Evolutionary conservation across 2,797 vertebrate genomes (phyloP), one percentile per base, ranked within the genome.

Genomic region (Carduelis carduelis): DNA sequence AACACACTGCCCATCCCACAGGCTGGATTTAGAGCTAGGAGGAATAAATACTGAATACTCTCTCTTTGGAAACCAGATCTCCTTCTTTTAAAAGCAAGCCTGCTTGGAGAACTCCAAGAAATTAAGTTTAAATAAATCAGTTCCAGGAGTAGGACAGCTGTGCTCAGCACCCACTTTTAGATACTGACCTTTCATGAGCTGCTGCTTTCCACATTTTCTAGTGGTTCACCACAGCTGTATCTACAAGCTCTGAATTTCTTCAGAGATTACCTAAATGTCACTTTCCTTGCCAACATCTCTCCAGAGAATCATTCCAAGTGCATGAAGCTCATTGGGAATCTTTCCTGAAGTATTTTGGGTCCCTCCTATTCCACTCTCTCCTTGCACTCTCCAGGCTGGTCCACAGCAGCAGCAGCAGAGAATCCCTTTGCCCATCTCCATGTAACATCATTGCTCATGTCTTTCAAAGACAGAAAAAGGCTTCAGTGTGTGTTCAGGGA

Each of bases 391-490:
- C 24, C n/a, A 82, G 34, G 55, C 23, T 28, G 23, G 34, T 46
- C 70, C 32, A 23, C 50, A 47, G 55, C 39, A 92, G 69, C 35
- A 92, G 69, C 65, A 70, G 27, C 4, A 8, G 34, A 43, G 53
- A 11, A 11, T 50, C 56, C 44, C 34, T 81, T 39, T 47, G 44
- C 41, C 61, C 53, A 49, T 11, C 18, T 50, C 52, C 15, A 14
- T 0, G 0, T 37, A 20, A 56, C 0, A 1, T 11, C 20, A n/a
- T 7, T 61, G 66, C 17, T 82, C 0, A 0, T 11, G 32, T n/a
- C 74, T 59, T 81, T 61, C n/a, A 76, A 63, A 79, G 46, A 34
- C 27, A 60, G 56, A 34, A 76, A 52, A 79, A 53, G 12, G 28
- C 35, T 69, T 55, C 39, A n/a, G 46, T 55, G 22, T 43, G 1